Base-by-base conservation (phyloP, 1,140 invertebrate species). In the Copidosoma floridanum region DNA sequence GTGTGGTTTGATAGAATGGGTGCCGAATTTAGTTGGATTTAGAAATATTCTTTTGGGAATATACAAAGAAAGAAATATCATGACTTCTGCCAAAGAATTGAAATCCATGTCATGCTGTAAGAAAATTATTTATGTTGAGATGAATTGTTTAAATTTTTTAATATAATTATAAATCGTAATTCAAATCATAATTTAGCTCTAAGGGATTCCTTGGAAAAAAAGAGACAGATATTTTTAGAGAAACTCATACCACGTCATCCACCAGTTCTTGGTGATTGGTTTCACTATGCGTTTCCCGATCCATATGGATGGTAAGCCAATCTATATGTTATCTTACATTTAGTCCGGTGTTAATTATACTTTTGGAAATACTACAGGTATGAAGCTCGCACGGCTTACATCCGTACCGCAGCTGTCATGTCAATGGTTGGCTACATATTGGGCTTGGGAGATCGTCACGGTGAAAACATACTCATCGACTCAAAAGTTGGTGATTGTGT, bases 341-440 rank as follows among this genome's bases (percentile, higher is more conserved):
- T 32, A 12, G 6, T 32, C 29, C 29, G 6, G 29, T 32, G 6
- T 32, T 6, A 32, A 32, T 32, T 32, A 32, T 8, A 32, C 6
- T 8, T 12, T 32, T 8, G 12, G 29, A 38, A 21, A n/a, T 35
- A 44, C 52, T 61, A 50, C 61, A 86, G 86, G 89, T 92, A 93
- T 68, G 84, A 88, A 72, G 95, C 96, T 0, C 80, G 95, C 58
- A 87, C 88, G 7, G 86, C 90, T 0, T 99, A 94, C 71, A 90
- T 93, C 50, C 85, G 92, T 61, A 97, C 96, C 7, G 86, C 90
- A 12, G 97, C 97, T 41, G 96, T 98, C 0, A 99, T 99, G 90
- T 97, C 94, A 1, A 97, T 99, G 85, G 93, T 98, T 44, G 97
- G 98, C 35, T 99, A 98, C 71, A 92, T 99, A 58, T 81, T 99